phyloP scores from a whole-genome alignment of 2,888 invertebrate genomes.

The Erebia aethiops region DNA sequence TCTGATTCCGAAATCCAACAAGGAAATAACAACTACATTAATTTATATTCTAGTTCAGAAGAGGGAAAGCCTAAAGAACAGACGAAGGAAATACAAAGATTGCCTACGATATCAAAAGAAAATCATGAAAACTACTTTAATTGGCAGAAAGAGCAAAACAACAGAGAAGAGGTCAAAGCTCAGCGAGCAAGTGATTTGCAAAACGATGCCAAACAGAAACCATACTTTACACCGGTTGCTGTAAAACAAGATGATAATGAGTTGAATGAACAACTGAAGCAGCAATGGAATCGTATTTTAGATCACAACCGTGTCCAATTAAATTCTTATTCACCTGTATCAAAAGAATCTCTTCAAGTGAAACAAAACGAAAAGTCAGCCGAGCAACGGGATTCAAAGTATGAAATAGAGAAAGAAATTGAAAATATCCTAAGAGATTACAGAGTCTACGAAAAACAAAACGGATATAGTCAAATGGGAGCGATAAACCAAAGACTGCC shows the following conservation, averaged over 20 bases:
- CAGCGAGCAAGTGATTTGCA: conserved; percentile 26
- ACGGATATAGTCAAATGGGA: conserved; percentile 52
- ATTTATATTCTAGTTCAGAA: not conserved
- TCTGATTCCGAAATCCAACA: conserved; percentile 14
- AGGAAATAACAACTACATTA: conserved; percentile 8
- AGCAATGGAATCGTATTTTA: conserved; percentile 41
- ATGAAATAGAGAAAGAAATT: conserved; percentile 52
- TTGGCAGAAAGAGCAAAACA: conserved; percentile 3
- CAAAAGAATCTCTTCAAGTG: conserved; percentile 17
- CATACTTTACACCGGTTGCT: conserved; percentile 39
- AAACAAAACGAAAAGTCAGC: conserved; percentile 32
- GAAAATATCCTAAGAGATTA: conserved; percentile 23
- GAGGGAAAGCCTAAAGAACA: conserved; percentile 10
- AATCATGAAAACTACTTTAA: conserved; percentile 1
- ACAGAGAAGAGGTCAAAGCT: not conserved
- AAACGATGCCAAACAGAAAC: conserved; percentile 38
- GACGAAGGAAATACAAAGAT: not conserved
- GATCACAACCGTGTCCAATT: conserved; percentile 42
- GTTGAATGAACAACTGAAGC: conserved; percentile 37
- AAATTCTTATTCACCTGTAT: conserved; percentile 32
- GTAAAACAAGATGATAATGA: conserved; percentile 35
- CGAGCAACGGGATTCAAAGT: conserved; percentile 48
- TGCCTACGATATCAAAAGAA: not conserved
- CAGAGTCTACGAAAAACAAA: conserved; percentile 17
- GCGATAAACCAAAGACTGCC: conserved; percentile 52